Evolutionary conservation across 2,113 vertebrate genomes (phyloP).

Genomic region (Sinocyclocheilus rhinocerous): DNA sequence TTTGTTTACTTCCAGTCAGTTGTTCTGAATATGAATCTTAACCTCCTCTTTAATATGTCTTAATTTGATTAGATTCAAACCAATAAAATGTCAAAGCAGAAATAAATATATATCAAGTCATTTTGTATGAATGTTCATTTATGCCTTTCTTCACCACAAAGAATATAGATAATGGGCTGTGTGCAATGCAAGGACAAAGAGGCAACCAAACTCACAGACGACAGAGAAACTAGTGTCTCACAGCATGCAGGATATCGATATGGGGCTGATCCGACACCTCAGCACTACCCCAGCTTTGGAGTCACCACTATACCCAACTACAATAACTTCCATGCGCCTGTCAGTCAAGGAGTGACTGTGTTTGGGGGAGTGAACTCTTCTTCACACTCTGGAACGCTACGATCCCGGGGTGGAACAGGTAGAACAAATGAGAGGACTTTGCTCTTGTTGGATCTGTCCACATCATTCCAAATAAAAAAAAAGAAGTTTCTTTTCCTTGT

Average conservation of each 20-base stretch:
- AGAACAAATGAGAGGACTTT: constrained; percentile 40
- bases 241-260: constrained; percentile 96
- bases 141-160: constrained; percentile 64
- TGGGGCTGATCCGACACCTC: constrained; percentile 96
- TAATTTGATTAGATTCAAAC: neutral
- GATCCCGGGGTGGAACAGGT: constrained; percentile 95
- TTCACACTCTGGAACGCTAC: constrained; percentile 92
- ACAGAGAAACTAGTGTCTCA: constrained; percentile 92
- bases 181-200: constrained; percentile 99
- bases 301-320: constrained; percentile 98
- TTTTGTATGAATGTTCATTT: neutral
- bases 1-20: neutral
- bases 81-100: neutral
- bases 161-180: constrained; percentile 99
- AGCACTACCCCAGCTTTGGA: constrained; percentile 96
- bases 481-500: neutral
- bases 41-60: neutral
- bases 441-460: neutral
- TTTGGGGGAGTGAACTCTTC: constrained; percentile 97
- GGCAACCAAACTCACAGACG: constrained; percentile 97
- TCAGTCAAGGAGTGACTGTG: constrained; percentile 92
- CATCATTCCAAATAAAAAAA: neutral
- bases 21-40: constrained; percentile 9
- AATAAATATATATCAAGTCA: neutral
- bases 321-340: constrained; percentile 93